These are phyloP conservation scores for Disparrhopalites patrizii DNA, from an alignment of 2,888 invertebrate species.

Conservation along the genomic window DNA sequence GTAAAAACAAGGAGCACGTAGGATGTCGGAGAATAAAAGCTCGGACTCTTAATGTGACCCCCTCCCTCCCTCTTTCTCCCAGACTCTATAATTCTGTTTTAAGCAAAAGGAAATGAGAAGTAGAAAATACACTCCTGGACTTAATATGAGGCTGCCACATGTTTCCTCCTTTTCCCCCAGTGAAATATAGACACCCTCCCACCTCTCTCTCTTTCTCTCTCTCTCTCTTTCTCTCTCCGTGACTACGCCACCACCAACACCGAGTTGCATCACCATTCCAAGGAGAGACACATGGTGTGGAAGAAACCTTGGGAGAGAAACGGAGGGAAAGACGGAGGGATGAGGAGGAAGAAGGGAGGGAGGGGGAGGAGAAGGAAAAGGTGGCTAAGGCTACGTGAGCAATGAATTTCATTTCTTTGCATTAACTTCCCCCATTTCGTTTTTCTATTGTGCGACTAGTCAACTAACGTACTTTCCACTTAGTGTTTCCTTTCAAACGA, in stretches of 20 bases:
- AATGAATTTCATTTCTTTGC: conserved; percentile 28
- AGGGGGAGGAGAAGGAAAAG: neutral
- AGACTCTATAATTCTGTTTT: neutral
- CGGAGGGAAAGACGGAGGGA: neutral
- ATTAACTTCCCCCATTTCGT: conserved; percentile 27
- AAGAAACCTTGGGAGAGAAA: neutral
- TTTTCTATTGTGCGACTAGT: conserved; percentile 20
- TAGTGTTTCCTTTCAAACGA: conserved; percentile 24
- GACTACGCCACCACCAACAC: neutral
- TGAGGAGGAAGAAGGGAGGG: conserved; percentile 8
- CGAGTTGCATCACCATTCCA: no score
- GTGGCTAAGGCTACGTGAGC: conserved; percentile 11
- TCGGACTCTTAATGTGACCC: neutral
- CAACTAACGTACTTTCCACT: conserved; percentile 28
- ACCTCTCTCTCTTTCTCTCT: no score
- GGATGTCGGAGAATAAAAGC: no score
- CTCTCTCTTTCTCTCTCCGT: neutral
- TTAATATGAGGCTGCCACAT: neutral
- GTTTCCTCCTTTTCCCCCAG: no score
- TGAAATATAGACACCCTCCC: no score
- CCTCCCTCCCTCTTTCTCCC: no score
- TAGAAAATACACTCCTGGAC: neutral
- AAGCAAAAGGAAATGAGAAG: neutral
- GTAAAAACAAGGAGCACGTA: neutral
- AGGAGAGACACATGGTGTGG: no score